Conservation (phyloP, 2,797 vertebrate genomes). For the Crenichthys baileyi region DNA sequence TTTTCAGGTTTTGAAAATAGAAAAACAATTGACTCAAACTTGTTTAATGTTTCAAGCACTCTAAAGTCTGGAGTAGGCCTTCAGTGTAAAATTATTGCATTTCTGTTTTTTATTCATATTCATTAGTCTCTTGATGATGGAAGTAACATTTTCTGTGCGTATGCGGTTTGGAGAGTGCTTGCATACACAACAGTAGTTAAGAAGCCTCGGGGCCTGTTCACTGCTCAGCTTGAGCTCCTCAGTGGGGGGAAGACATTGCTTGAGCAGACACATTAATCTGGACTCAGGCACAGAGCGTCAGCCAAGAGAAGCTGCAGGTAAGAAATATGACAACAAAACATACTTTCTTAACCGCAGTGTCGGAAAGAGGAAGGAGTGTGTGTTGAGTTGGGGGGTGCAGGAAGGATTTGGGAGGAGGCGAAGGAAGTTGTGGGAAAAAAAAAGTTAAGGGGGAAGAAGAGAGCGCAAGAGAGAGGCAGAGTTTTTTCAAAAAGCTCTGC, state of each 20-base stretch:
- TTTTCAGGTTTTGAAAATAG: constrained; percentile 8
- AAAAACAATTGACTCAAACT: neutral
- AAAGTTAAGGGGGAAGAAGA: constrained; percentile 7
- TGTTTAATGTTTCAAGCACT: neutral
- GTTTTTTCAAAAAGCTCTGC: constrained; percentile 51
- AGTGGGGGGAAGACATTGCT: constrained; percentile 46
- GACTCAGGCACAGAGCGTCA: constrained; percentile 51
- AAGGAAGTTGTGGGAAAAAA: constrained; percentile 19
- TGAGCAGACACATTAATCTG: constrained; percentile 61
- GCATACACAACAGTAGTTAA: constrained; percentile 27
- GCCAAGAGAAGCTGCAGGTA: constrained; percentile 60
- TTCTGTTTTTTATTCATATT: constrained; percentile 28
- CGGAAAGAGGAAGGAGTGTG: constrained; percentile 15
- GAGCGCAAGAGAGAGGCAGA: constrained; percentile 22
- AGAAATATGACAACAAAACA: constrained; percentile 50
- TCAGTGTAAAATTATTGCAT: neutral
- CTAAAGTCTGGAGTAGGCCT: neutral
- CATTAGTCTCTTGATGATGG: constrained; percentile 23
- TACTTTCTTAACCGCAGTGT: constrained; percentile 59
- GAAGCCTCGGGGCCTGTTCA: constrained; percentile 53
- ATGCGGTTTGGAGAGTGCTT: constrained; percentile 7
- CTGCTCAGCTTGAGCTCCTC: constrained; percentile 62
- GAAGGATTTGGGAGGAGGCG: constrained; percentile 14
- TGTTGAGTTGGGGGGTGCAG: neutral
- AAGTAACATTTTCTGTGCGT: constrained; percentile 38